Evolutionary conservation across 1,140 invertebrate species (phyloP), one percentile per base, ranked within the genome.

Genomic region (Mizuhopecten yessoensis): DNA sequence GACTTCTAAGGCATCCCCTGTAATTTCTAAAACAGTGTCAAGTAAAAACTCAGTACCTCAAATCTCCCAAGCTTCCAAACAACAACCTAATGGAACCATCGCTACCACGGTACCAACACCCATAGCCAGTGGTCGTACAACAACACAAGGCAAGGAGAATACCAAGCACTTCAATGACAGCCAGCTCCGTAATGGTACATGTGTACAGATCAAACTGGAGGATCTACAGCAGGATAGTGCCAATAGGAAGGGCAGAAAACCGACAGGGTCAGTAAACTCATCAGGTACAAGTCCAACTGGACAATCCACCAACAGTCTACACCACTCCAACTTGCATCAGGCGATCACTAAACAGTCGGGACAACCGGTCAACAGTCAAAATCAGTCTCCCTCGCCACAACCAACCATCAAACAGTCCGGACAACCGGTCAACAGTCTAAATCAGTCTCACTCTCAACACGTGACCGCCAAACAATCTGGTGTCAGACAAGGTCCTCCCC

Each of bases 21-120:
- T 10, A 34, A 34, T 86, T 90, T 86, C 89, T 87, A 90, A 90
- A 90, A 23, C n/a, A 49, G 86, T 90, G 2, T 86, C 36, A 89
- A 86, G 36, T 87, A 86, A 87, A 23, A 34, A 45, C n/a, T 23
- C 86, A 87, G 39, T 34, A 49, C 34, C 75, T 29, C 87, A 90
- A 49, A 90, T 45, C 89, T 34, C 34, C 39, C 10, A n/a, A 75
- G 29, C n/a, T 2, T 87, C 86, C 39, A 90, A 34, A 34, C 86
- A 90, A 87, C 86, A 90, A 23, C 29, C 33, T 33, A 90, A 90
- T 34, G 87, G 15, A 34, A 87, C 86, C 29, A 90, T 49, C 34
- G 33, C 86, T 23, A 33, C 33, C n/a, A 87, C 86, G n/a, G n/a
- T n/a, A n/a, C n/a, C n/a, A 20, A 34, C 20, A 23, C 23, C 36